phyloP scores from a whole-genome alignment of 2,797 vertebrate species.

The Erithacus rubecula region DNA sequence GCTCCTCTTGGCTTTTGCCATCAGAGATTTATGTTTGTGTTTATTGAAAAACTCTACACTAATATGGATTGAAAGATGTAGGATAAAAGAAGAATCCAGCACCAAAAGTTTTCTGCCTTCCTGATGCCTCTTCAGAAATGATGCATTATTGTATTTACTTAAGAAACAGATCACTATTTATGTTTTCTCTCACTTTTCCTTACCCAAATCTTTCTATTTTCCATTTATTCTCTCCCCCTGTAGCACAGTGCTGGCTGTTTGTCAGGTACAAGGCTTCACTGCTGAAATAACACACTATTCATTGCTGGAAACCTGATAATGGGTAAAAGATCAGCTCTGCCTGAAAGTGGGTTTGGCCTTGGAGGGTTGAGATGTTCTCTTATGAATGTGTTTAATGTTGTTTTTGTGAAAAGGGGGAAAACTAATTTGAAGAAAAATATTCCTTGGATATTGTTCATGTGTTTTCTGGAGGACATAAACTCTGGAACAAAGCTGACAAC shows the following conservation, averaged over 20 bases:
- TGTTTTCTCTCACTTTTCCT: not conserved
- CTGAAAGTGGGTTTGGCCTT: slow-evolving; percentile 3
- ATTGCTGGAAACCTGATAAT: not conserved
- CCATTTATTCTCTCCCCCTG: not conserved
- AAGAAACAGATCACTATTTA: not conserved
- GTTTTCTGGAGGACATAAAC: not conserved
- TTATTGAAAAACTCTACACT: not conserved
- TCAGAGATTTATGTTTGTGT: not conserved
- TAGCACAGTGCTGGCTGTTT: not conserved
- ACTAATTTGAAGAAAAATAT: not conserved
- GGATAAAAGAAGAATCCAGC: not conserved
- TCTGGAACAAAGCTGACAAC: not conserved
- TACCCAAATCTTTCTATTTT: not conserved
- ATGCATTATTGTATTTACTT: not conserved
- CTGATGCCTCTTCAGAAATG: not conserved
- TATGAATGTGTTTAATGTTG: not conserved
- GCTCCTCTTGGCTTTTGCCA: not conserved
- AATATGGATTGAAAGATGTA: not conserved
- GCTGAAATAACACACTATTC: slow-evolving; percentile 28
- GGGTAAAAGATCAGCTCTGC: not conserved
- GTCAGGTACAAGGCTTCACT: slow-evolving; percentile 24
- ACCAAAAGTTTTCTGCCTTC: not conserved
- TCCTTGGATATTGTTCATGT: not conserved
- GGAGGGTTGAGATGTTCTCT: not conserved
- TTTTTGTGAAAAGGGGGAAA: not conserved